These are phyloP conservation scores for Digitonthophagus gazella DNA, from an alignment of 2,888 invertebrate genomes.

Conservation along the genomic window DNA sequence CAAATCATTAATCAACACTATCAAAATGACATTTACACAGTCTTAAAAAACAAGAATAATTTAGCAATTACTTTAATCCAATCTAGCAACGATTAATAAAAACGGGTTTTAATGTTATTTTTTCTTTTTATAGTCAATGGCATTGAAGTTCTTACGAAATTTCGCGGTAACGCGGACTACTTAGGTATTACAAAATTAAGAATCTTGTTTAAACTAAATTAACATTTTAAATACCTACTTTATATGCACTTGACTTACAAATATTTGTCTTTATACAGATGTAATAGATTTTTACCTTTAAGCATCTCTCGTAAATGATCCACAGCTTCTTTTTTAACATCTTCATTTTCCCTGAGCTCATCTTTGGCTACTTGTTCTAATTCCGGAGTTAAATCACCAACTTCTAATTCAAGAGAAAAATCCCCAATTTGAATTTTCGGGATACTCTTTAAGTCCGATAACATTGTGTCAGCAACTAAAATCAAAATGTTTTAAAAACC, in stretches of 20 bases:
- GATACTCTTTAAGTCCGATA: conserved; percentile 67
- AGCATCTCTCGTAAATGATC: conserved; percentile 60
- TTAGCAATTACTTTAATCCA: background rate
- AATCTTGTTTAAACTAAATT: no score
- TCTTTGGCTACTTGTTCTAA: conserved; percentile 65
- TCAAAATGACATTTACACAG: no score
- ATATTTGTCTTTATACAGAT: no score
- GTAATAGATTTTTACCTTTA: conserved; percentile 59
- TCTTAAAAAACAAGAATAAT: no score
- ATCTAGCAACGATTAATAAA: background rate
- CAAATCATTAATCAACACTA: no score
- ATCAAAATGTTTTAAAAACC: conserved; percentile 37
- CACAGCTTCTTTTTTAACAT: conserved; percentile 58
- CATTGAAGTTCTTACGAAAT: background rate
- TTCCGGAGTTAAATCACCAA: conserved; percentile 63
- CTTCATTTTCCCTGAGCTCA: conserved; percentile 68
- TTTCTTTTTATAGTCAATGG: no score
- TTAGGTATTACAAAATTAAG: no score
- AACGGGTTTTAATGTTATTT: background rate
- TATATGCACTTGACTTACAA: no score
- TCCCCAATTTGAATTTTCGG: conserved; percentile 68
- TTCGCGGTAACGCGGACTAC: no score
- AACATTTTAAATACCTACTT: no score
- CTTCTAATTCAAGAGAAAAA: conserved; percentile 66
- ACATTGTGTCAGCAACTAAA: conserved; percentile 69